Evolutionary conservation across 1,140 invertebrate species (phyloP), one percentile per base, ranked within the genome.

Genomic region (Leptinotarsa texana): DNA sequence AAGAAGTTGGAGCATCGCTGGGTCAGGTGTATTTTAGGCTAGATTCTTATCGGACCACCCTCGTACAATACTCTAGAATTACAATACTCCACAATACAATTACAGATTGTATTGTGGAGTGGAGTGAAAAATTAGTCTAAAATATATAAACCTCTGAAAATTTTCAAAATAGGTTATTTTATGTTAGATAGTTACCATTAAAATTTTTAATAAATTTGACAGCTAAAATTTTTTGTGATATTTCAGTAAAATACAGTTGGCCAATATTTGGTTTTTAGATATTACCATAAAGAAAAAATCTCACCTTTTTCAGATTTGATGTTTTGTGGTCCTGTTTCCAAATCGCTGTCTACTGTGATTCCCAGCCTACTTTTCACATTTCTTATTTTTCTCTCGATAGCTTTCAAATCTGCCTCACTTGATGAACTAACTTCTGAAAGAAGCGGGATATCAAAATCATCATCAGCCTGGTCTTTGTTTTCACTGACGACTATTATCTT

Each of bases 281-380:
- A 42, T 11, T 57, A 15, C 51, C 13, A 57, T 11, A 42, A 8
- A 42, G 11, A 42, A 42, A 42, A 42, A 15, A n/a, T 11, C 22
- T 75, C 69, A 82, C 80, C 80, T 74, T 79, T 77, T 77, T 84
- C 87, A 13, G 85, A 86, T 77, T 88, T 89, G 11, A 92, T 85
- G 83, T 88, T 91, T 51, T 89, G 83, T 82, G 88, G 88, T 78
- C 91, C 89, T 74, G 90, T 88, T 83, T 90, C 88, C 17, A 87
- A 86, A 82, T 87, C 87, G 22, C 87, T 87, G 67, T 89, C 86
- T 51, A 89, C 78, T 72, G 88, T 85, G 33, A 89, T 82, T 13
- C 84, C 86, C 24, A 89, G 81, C 80, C 89, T 87, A 77, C 86
- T 87, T 80, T 88, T 88, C 21, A 88, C 84, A 63, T 84, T 87